Evolutionary conservation across 1,140 invertebrate species (phyloP), one percentile per base, ranked within the genome.

Genomic region (Drosophila rufa): DNA sequence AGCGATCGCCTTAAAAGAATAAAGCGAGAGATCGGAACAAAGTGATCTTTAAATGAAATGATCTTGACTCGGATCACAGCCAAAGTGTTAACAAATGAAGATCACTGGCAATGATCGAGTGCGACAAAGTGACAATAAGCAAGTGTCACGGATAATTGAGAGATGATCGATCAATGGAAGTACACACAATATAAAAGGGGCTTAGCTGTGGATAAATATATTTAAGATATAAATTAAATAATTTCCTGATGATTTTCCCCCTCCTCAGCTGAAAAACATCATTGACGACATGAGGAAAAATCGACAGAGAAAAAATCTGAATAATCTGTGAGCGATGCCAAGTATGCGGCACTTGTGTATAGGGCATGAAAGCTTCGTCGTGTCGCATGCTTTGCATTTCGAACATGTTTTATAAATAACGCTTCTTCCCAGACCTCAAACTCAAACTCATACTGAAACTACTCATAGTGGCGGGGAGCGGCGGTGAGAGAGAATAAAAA

Each of bases 391-490:
- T 87, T 87, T 87, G 84, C 77, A 89, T 87, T 87, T 87, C 59
- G 85, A 68, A 89, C 84, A 87, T 87, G 83, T 87, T 87, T 89
- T 87, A 89, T 89, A 87, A 87, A 84, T 87, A 87, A 89, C 83
- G 83, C 77, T 84, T 85, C 69, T 84, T 85, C 69, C 84, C 76
- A 80, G 79, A 76, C 66, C 71, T 71, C 81, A 68, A 69, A 45
- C 62, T 81, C 50, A 33, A 38, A 38, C 75, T 69, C 48, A 61
- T 67, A 42, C 45, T 42, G 25, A 46, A 47, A 42, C 59, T 48
- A 43, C 45, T 48, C 70, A 55, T 69, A 56, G 57, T 62, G 40
- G 68, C 19, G 56, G 14, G 56, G 56, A 12, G 40, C 25, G 51
- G 40, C 25, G 51, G 27, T 38, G 30, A 33, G 19, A 11, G 33